Evolutionary conservation across 1,140 invertebrate genomes (phyloP).

Genomic region (Drosophila ercepeae): DNA sequence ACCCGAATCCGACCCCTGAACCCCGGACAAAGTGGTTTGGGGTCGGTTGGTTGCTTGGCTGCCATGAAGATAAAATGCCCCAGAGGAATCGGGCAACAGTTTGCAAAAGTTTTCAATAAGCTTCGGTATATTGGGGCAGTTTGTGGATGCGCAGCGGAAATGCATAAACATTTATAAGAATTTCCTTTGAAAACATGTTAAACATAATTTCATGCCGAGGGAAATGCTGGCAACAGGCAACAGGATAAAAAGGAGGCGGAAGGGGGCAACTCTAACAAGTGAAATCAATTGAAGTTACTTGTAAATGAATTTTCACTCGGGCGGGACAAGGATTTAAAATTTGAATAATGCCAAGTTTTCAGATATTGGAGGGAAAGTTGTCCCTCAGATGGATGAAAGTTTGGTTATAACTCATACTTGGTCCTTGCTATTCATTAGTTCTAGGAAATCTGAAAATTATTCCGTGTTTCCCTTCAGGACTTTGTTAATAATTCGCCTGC

Average conservation of each 20-base stretch:
- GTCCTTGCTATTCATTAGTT: background rate
- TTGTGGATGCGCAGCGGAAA: constrained; percentile 54
- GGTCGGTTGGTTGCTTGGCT: constrained; percentile 2
- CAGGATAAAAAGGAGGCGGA: background rate
- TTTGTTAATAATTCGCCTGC: constrained; percentile 42
- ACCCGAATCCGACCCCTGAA: constrained; percentile 32
- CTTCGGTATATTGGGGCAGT: constrained; percentile 46
- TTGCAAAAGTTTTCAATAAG: constrained; percentile 76
- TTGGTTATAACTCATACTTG: too few relatives aligned
- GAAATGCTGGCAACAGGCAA: background rate
- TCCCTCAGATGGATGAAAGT: background rate
- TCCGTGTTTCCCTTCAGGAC: constrained; percentile 2
- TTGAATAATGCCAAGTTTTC: constrained; percentile 12
- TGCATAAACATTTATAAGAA: constrained; percentile 75
- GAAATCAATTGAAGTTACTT: constrained; percentile 54
- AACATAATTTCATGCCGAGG: constrained; percentile 64
- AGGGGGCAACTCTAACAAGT: constrained; percentile 23
- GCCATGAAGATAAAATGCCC: constrained; percentile 69
- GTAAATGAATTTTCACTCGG: constrained; percentile 33
- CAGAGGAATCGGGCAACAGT: constrained; percentile 67
- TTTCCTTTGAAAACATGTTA: constrained; percentile 62
- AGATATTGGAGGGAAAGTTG: background rate
- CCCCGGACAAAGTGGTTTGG: constrained; percentile 5
- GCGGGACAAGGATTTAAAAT: constrained; percentile 16
- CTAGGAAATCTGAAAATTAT: background rate